These are phyloP conservation scores for Acronicta leporina DNA, from an alignment of 2,888 invertebrate species.

Conservation along the genomic window DNA sequence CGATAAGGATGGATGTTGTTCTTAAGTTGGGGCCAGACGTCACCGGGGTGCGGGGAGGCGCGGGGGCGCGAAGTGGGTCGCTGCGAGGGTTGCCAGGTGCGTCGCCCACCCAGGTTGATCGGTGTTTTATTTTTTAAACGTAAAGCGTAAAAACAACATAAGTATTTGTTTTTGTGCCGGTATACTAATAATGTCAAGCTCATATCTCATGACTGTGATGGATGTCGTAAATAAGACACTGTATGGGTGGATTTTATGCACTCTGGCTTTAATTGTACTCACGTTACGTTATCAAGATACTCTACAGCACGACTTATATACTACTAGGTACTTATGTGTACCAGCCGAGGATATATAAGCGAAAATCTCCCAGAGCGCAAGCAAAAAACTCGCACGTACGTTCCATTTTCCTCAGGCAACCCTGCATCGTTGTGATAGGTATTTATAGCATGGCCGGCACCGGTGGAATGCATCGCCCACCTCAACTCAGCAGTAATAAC, in stretches of 20 bases:
- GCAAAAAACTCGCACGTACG: conserved; percentile 26
- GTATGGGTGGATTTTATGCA: conserved; percentile 3
- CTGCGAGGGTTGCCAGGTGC: conserved; percentile 58
- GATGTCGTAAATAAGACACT: conserved; percentile 22
- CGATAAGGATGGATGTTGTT: conserved; percentile 67
- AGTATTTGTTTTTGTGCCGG: background rate
- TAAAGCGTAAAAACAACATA: conserved; percentile 23
- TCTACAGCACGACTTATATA: background rate
- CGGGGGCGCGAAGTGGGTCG: conserved; percentile 64
- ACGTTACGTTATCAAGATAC: background rate
- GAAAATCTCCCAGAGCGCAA: conserved; percentile 7
- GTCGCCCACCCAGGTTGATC: conserved; percentile 43
- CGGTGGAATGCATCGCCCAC: conserved; percentile 77
- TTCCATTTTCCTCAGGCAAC: conserved; percentile 53
- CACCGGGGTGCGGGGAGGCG: conserved; percentile 42
- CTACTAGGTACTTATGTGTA: background rate
- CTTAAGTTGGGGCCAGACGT: conserved; percentile 58
- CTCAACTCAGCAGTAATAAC: conserved; percentile 73
- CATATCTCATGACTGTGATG: conserved; percentile 16
- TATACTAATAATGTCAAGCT: background rate
- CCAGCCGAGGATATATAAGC: conserved; percentile 10
- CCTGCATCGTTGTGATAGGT: conserved; percentile 60
- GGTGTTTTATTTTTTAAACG: conserved; percentile 40
- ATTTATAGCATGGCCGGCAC: conserved; percentile 69
- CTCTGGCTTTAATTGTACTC: conserved; percentile 6